These are phyloP conservation scores for Trachymyrmex septentrionalis DNA, from an alignment of 1,140 invertebrate species.

Conservation along the genomic window DNA sequence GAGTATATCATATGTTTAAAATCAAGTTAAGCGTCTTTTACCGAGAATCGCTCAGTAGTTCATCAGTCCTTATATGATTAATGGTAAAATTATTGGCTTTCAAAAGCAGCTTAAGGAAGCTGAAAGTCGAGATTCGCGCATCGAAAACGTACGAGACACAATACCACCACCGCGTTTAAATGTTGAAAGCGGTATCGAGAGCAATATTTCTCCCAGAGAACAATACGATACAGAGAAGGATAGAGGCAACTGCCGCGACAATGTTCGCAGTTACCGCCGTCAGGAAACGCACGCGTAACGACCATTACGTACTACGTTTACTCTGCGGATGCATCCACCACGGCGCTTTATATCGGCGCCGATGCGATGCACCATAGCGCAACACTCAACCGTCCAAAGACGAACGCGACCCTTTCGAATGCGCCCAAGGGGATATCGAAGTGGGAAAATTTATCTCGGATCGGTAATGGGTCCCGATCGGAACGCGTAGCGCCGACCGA, in stretches of 20 bases:
- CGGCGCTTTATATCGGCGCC: conserved; percentile 51
- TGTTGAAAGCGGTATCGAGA: conserved; percentile 10
- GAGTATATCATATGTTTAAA: neutral
- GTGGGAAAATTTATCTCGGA: conserved; percentile 64
- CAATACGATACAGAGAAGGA: conserved; percentile 26
- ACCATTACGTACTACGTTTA: conserved; percentile 57
- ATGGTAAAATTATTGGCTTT: neutral
- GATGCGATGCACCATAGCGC: conserved; percentile 32
- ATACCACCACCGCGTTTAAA: neutral
- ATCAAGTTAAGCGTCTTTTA: neutral
- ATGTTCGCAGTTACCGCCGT: conserved; percentile 32
- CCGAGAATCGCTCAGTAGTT: neutral
- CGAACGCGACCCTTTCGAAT: conserved; percentile 51
- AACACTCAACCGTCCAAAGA: conserved; percentile 52
- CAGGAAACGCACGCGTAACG: conserved; percentile 63
- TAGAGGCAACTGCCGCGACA: conserved; percentile 15
- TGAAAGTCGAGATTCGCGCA: neutral
- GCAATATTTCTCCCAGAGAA: conserved; percentile 28
- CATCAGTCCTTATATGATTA: conserved; percentile 8
- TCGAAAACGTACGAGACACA: neutral
- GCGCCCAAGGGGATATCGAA: conserved; percentile 60
- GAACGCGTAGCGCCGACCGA: conserved; percentile 24
- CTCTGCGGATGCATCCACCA: conserved; percentile 32
- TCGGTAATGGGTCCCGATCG: conserved; percentile 58
- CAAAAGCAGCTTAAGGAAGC: no score